These are phyloP conservation scores for Potamilus streckersoni DNA, from an alignment of 1,140 invertebrate genomes.

Conservation along the genomic window DNA sequence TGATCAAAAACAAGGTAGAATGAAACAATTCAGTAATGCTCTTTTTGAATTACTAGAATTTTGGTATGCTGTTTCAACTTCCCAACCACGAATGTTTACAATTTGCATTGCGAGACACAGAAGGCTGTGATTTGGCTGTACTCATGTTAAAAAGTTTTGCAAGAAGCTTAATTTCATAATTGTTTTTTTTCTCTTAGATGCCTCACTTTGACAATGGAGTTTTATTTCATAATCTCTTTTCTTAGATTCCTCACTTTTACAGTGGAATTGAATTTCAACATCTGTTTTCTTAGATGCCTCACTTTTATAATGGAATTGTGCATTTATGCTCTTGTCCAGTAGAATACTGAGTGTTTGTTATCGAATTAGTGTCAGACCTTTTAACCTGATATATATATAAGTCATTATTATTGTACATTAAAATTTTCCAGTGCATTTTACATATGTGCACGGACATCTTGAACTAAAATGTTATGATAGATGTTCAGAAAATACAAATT, in stretches of 20 bases:
- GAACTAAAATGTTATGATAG: no score
- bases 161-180: background rate
- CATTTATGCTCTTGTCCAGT: no score
- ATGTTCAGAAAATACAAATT: no score
- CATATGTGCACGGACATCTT: no score
- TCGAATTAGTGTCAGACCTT: no score
- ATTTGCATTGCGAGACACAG: background rate
- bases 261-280: background rate
- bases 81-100: no score
- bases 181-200: background rate
- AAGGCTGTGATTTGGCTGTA: background rate
- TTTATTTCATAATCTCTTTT: background rate
- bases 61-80: background rate
- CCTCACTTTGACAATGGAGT: no score
- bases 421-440: no score
- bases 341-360: no score
- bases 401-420: no score
- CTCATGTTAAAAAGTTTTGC: background rate
- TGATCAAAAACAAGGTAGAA: constrained; percentile 65
- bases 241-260: background rate
- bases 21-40: background rate
- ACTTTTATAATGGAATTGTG: no score
- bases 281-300: background rate
- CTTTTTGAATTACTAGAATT: background rate
- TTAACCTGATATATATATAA: no score